Percentiles rank a stretch among this genome's conserved stretches.
These are phyloP conservation scores for Tiliacea citrago DNA, from an alignment of 2,888 invertebrate genomes.

Conservation along the genomic window DNA sequence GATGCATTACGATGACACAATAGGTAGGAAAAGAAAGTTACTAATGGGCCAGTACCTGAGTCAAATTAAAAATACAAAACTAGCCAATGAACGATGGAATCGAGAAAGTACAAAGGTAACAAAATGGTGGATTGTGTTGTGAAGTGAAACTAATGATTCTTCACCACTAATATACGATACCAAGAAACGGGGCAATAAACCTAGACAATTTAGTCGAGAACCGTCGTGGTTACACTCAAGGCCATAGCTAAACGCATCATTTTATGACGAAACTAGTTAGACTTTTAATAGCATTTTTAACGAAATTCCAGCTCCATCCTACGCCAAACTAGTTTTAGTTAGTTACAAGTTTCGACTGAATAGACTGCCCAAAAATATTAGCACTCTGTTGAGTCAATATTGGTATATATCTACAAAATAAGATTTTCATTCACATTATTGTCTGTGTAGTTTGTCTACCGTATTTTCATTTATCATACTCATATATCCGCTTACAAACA, in stretches of 20 bases:
- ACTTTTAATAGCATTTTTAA: background rate
- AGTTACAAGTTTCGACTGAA: background rate
- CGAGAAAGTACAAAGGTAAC: background rate
- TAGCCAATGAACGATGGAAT: background rate
- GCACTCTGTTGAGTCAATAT: background rate
- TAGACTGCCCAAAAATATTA: background rate
- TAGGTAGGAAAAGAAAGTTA: too few species aligned
- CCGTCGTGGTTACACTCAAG: constrained; percentile 11
- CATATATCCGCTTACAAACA: background rate
- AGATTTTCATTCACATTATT: background rate
- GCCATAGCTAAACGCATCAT: background rate
- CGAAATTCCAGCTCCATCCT: background rate
- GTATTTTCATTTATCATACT: background rate
- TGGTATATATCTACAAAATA: background rate
- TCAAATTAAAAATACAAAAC: background rate
- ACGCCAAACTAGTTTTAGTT: background rate
- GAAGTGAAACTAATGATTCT: constrained; percentile 8
- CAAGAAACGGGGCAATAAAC: background rate
- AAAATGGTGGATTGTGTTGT: background rate
- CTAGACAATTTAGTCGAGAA: background rate
- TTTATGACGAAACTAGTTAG: constrained; percentile 1
- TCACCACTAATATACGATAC: background rate
- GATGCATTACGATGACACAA: background rate
- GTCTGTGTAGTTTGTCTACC: constrained; percentile 3
- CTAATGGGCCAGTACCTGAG: background rate